Conservation (phyloP, 2,113 vertebrate genomes). For the Tetrax tetrax region DNA sequence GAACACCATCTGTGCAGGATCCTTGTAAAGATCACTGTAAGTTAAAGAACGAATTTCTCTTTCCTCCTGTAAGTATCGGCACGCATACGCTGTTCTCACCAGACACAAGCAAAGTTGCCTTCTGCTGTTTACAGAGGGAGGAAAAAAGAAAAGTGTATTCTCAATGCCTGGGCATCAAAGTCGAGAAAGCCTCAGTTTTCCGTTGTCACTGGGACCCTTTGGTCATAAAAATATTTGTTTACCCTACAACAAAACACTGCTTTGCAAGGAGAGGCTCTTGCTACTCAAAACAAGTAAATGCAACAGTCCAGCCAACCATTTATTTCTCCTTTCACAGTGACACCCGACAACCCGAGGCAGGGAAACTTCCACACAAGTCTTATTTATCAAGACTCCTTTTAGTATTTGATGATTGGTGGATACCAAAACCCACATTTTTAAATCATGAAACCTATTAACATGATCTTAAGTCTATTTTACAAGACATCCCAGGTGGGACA, state of each 20-base stretch:
- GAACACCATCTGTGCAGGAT: background rate
- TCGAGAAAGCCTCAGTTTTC: background rate
- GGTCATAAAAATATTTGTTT: background rate
- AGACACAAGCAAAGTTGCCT: background rate
- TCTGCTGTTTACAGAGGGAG: background rate
- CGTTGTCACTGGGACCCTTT: background rate
- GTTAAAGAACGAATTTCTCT: background rate
- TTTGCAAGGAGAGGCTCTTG: background rate
- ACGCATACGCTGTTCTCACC: background rate
- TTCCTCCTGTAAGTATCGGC: background rate
- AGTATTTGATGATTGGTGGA: accelerated
- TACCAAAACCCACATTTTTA: background rate
- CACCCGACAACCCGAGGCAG: background rate
- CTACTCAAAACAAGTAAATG: background rate
- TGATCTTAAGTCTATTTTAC: background rate
- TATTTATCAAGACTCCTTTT: background rate
- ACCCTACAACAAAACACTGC: background rate
- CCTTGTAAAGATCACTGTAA: background rate
- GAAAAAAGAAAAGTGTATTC: background rate
- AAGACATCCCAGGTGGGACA: background rate
- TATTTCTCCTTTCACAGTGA: background rate
- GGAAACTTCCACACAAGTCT: background rate
- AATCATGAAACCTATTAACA: background rate
- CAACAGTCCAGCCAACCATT: background rate
- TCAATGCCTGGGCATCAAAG: background rate